phyloP scores from a whole-genome alignment of 2,113 vertebrate species.

The Grallaria varia region DNA sequence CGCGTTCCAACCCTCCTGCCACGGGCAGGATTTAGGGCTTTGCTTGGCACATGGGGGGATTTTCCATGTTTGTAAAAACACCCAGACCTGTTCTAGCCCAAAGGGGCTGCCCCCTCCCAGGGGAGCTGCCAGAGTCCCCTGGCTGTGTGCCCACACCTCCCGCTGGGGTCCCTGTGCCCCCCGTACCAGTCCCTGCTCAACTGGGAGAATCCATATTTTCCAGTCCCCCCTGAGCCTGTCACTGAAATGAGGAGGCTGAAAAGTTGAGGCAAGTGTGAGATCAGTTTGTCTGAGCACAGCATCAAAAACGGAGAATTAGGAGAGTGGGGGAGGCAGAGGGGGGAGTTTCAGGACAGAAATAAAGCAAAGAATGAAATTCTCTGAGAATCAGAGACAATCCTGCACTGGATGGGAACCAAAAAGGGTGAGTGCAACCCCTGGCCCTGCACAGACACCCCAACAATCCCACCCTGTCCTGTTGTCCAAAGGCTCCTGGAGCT shows the following conservation, averaged over 20 bases:
- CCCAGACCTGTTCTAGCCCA: background rate
- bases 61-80: background rate
- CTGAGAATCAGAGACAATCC: background rate
- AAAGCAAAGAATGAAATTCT: background rate
- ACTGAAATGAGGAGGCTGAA: background rate
- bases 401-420: background rate
- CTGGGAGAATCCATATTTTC: background rate
- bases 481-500: background rate
- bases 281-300: rapidly evolving
- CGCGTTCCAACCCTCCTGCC: background rate
- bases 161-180: rapidly evolving
- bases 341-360: background rate
- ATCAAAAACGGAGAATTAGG: background rate
- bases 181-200: rapidly evolving
- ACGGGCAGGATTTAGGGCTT: background rate
- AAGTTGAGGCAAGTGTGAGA: background rate
- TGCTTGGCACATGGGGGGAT: too few relatives aligned
- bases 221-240: background rate
- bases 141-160: background rate
- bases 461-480: background rate
- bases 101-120: rapidly evolving
- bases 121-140: background rate
- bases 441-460: background rate
- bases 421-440: rapidly evolving
- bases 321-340: background rate